These are phyloP conservation scores for Eristalis tenax DNA, from an alignment of 2,888 invertebrate genomes.

Conservation along the genomic window DNA sequence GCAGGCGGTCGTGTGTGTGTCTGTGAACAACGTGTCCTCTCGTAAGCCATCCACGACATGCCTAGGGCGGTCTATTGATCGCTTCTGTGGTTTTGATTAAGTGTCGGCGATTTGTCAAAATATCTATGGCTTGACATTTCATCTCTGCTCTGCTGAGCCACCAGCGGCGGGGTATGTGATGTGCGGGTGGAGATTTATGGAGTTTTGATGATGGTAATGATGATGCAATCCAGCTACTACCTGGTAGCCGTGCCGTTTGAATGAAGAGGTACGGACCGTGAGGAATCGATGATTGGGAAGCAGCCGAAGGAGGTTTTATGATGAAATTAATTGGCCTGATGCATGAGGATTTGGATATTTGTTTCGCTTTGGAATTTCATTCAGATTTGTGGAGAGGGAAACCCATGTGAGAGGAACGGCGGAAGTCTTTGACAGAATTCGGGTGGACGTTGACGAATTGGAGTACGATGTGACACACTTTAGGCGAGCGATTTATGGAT, in stretches of 20 bases:
- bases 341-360: slow-evolving; percentile 54
- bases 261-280: slow-evolving; percentile 44
- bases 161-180: slow-evolving; percentile 21
- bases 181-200: slow-evolving; percentile 54
- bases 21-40: slow-evolving; percentile 21
- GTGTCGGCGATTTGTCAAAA: slow-evolving; percentile 79
- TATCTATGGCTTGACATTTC: slow-evolving; percentile 72
- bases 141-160: neutral
- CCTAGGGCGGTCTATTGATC: slow-evolving; percentile 61
- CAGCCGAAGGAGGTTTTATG: slow-evolving; percentile 9
- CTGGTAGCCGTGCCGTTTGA: slow-evolving; percentile 60
- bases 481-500: slow-evolving; percentile 5
- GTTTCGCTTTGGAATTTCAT: slow-evolving; percentile 13
- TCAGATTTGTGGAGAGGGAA: neutral
- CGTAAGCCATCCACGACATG: slow-evolving; percentile 26
- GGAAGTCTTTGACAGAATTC: slow-evolving; percentile 47
- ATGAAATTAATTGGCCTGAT: slow-evolving; percentile 60
- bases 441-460: slow-evolving; percentile 56
- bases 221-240: slow-evolving; percentile 43
- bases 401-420: neutral
- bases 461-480: slow-evolving; percentile 63
- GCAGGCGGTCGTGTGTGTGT: neutral
- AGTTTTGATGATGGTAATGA: slow-evolving; percentile 44
- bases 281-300: slow-evolving; percentile 59
- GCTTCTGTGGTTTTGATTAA: slow-evolving; percentile 77